A percentile compares a stretch with the other conserved stretches of the same genome.
These are phyloP conservation scores for Cebidichthys violaceus DNA, from an alignment of 2,113 vertebrate genomes.

Conservation along the genomic window DNA sequence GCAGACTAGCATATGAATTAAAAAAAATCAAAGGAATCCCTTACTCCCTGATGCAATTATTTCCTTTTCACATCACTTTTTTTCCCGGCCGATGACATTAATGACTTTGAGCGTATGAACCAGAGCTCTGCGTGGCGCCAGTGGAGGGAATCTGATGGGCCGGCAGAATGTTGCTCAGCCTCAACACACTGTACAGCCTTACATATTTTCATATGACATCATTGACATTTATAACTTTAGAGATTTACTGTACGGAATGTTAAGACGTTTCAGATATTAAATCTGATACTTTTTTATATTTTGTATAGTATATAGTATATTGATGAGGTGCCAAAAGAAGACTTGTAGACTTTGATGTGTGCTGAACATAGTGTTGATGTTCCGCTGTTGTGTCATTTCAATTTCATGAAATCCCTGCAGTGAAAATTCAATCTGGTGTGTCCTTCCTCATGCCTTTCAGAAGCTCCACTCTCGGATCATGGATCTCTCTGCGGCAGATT, in stretches of 20 bases:
- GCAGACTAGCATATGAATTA: slow-evolving; percentile 84
- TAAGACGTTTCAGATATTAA: background rate
- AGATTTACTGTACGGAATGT: background rate
- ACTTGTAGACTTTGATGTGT: background rate
- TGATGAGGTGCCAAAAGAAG: background rate
- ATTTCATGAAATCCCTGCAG: slow-evolving; percentile 20
- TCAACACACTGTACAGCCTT: background rate
- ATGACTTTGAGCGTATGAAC: slow-evolving; percentile 89
- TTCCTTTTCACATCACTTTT: slow-evolving; percentile 91
- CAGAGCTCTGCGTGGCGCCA: slow-evolving; percentile 80
- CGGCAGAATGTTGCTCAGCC: slow-evolving; percentile 21
- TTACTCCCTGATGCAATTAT: slow-evolving; percentile 94
- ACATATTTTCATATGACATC: too few species aligned
- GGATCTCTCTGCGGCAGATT: slow-evolving; percentile 88
- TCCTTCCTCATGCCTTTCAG: slow-evolving; percentile 74
- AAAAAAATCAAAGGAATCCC: slow-evolving; percentile 89
- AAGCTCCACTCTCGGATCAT: slow-evolving; percentile 90
- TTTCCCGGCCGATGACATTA: slow-evolving; percentile 90
- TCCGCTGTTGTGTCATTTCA: slow-evolving; percentile 19
- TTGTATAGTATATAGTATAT: background rate
- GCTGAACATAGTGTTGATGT: background rate
- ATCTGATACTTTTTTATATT: background rate
- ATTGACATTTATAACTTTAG: background rate
- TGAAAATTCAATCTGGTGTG: slow-evolving; percentile 29
- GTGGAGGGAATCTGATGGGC: slow-evolving; percentile 66